Evolutionary conservation across 2,113 vertebrate genomes (phyloP), one percentile per base, ranked within the genome.

Genomic region (Neogobius melanostomus): DNA sequence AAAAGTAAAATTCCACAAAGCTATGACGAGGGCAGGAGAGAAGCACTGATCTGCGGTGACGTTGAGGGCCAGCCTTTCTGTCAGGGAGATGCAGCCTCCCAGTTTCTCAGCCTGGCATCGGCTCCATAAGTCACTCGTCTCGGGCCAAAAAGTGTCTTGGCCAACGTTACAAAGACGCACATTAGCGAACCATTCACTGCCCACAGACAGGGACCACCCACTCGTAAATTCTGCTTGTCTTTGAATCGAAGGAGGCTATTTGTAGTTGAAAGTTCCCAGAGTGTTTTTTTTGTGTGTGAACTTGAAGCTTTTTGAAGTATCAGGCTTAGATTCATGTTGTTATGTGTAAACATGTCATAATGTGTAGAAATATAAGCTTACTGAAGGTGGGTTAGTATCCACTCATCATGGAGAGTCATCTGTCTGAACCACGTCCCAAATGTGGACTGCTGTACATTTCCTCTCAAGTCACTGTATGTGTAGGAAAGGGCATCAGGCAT

Each of bases 31-130:
- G 69, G 74, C 66, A 74, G 56, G 63, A 53, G n/a, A 61, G 69
- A 83, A 82, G 84, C 77, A 84, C 72, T 74, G 74, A 78, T 84
- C 72, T 75, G 76, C 47, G 73, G 67, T 54, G 51, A 79, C 69
- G 82, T 68, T 78, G 78, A 81, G 78, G 86, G 83, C 84, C 82
- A 78, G 60, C 72, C 75, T 68, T 78, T 87, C 81, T 83, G 85
- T 85, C 81, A 79, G 75, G 52, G 73, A 74, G 82, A 72, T 80
- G 77, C 81, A 75, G 78, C 78, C 69, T 88, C 75, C 82, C 75
- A 75, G 79, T 86, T 87, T 81, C 80, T 69, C 64, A 16, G 17
- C 57, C 59, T 83, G 85, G 83, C 86, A 75, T 76, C 28, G 28
- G 84, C 81, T 78, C 78, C 54, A 21, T 11, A 66, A 84, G 74